Evolutionary conservation across 1,140 invertebrate genomes (phyloP), one percentile per base, ranked within the genome.

Genomic region (Trinorchestia longiramus): DNA sequence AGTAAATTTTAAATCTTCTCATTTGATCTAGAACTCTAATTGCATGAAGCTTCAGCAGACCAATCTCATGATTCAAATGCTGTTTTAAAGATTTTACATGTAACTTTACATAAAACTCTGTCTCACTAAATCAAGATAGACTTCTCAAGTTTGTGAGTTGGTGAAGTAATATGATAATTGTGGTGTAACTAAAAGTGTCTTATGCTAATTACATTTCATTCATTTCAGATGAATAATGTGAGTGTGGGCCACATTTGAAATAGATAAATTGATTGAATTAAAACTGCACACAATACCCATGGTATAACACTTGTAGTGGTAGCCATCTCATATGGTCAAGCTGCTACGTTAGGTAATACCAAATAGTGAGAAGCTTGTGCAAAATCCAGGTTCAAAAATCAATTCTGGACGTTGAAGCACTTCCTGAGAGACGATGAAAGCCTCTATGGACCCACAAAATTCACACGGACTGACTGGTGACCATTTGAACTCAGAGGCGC

Each of bases 401-500:
- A 77, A 77, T 77, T 77, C 15, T 11, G 62, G 62, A 77, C 62
- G 11, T 36, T 23, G 62, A 15, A 77, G 15, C 28, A 36, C 28
- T 23, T 77, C 62, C 62, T 77, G 62, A 28, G 6, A 53, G 62
- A 3, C 62, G 62, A 77, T 77, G 62, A 36, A 15, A 77, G 62
- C 62, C 1, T 36, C 36, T 28, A 53, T 36, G 62, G 62, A 11
- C 15, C 62, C 62, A 28, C 88, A 28, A 8, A 44, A 19, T 94
- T 94, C 92, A 94, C 92, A 94, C 92, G 92, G 3, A 11, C 43
- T 47, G 44, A 8, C 43, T n/a, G 41, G 88, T 91, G 88, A 91
- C 88, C 88, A 91, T 91, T 91, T 91, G 88, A 91, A 43, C 92
- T 94, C 6, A 44, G 43, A 3, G 41, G 44, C 92, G 40, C 41